phyloP scores from a whole-genome alignment of 2,113 vertebrate species.

The Solea senegalensis region DNA sequence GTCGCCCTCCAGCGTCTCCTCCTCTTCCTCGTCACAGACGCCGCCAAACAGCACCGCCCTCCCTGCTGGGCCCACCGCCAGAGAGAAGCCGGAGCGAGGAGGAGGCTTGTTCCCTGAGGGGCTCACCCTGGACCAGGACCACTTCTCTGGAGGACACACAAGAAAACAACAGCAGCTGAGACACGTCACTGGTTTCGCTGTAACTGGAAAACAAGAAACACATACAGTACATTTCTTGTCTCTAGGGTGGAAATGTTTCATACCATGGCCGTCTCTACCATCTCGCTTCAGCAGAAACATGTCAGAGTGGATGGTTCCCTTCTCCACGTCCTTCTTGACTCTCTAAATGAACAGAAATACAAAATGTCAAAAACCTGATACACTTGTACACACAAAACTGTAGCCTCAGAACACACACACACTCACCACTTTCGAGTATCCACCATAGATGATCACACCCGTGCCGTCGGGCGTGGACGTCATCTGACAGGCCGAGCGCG shows the following conservation, averaged over 20 bases:
- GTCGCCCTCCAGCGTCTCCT: constrained; percentile 91
- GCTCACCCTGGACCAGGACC: constrained; percentile 87
- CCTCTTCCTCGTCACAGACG: constrained; percentile 94
- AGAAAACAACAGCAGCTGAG: background rate
- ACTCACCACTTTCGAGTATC: constrained; percentile 94
- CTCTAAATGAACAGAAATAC: constrained; percentile 76
- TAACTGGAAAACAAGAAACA: background rate
- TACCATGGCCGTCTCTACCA: constrained; percentile 84
- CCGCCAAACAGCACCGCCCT: constrained; percentile 91
- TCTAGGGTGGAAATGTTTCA: background rate
- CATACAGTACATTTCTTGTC: background rate
- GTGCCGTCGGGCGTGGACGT: constrained; percentile 82
- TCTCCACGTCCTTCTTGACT: constrained; percentile 95
- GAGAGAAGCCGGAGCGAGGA: constrained; percentile 89
- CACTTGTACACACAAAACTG: background rate
- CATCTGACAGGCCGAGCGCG: constrained; percentile 92
- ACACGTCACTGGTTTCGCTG: fast-evolving
- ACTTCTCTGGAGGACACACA: constrained; percentile 82
- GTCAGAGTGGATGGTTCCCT: constrained; percentile 91
- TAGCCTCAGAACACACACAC: background rate
- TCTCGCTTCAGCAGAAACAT: constrained; percentile 91
- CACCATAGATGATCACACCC: constrained; percentile 88
- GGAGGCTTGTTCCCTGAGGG: constrained; percentile 88
- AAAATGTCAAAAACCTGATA: fast-evolving
- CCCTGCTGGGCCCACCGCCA: constrained; percentile 81